A percentile compares a stretch with the other conserved stretches of the same genome.
These are phyloP conservation scores for Allacma fusca DNA, from an alignment of 2,888 invertebrate genomes.

Conservation along the genomic window DNA sequence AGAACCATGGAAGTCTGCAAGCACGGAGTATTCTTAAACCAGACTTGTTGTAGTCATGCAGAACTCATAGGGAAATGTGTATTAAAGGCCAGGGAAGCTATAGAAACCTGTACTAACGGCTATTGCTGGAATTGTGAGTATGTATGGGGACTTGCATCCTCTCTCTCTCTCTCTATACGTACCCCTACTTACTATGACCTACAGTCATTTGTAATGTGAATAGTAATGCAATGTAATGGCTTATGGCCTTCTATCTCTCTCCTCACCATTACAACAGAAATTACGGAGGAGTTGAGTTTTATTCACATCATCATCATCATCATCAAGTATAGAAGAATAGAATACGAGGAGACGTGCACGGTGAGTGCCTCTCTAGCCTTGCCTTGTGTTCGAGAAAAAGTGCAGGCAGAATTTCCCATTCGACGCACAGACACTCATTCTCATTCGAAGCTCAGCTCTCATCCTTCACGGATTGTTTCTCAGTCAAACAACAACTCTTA, in stretches of 20 bases:
- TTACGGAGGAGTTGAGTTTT: constrained; percentile 44
- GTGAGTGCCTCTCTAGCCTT: constrained; percentile 8
- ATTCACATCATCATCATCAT: constrained; percentile 45
- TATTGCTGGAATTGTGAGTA: too few relatives aligned
- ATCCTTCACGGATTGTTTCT: constrained; percentile 42
- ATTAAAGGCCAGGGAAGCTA: too few relatives aligned
- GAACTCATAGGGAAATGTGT: too few relatives aligned
- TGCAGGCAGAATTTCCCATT: constrained; percentile 42
- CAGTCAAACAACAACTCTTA: constrained; percentile 27
- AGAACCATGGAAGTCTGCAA: not conserved
- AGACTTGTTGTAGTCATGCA: too few relatives aligned
- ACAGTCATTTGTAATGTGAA: constrained; percentile 37
- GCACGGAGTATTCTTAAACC: too few relatives aligned
- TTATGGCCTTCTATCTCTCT: constrained; percentile 40
- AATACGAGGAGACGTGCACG: constrained; percentile 20
- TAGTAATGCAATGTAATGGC: constrained; percentile 38
- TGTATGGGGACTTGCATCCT: constrained; percentile 1
- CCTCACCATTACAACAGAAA: constrained; percentile 41
- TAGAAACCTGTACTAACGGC: not conserved
- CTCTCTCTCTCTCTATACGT: not conserved
- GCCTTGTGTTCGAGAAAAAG: constrained; percentile 19
- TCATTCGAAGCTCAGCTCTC: constrained; percentile 38
- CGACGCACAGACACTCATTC: constrained; percentile 41
- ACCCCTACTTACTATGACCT: constrained; percentile 20
- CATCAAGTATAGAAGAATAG: constrained; percentile 36